Evolutionary conservation across 2,888 invertebrate species (phyloP), one percentile per base, ranked within the genome.

Genomic region (Oxystoma pomonae): DNA sequence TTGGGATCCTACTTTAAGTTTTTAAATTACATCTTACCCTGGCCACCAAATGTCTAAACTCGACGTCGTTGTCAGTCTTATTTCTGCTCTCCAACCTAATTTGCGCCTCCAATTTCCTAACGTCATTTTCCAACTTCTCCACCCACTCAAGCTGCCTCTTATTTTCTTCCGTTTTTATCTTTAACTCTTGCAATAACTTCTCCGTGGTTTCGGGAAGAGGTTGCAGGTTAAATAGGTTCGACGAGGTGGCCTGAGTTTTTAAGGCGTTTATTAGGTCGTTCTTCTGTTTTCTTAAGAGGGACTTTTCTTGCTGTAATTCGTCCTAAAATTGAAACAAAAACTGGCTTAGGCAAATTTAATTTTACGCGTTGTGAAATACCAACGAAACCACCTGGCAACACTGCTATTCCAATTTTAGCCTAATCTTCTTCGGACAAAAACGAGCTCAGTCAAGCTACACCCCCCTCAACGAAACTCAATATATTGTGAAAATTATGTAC

Each of bases 161-260:
- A 70, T 85, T 84, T 72, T 86, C 84, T 64, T 81, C 81, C 53
- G 85, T 76, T 57, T 83, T 75, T 22, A 73, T 74, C 66, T 83
- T 84, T 65, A 86, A 80, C 70, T 85, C 84, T 76, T 84, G 58
- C 20, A 72, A 68, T 64, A 69, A 62, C 59, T 69, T 63, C 22
- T 71, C 60, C 55, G 70, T 56, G 12, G 61, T 60, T 35, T 71
- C 69, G 1, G 71, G 67, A 17, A 69, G 58, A 2, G 62, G 58
- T 9, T 55, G 52, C 17, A 16, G 57, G 18, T 17, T 12, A 16
- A 53, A 63, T 52, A 19, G 61, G 17, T 19, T 61, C 57, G 55
- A 16, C 56, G n/a, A 53, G 20, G 35, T 53, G 57, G 51, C 71
- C 58, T 20, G 85, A 67, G 64, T 80, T 81, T 66, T 79, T 72